A percentile compares a stretch with the other conserved stretches of the same genome.
Conservation (phyloP, 2,888 invertebrate species). For the Gari tellinella region DNA sequence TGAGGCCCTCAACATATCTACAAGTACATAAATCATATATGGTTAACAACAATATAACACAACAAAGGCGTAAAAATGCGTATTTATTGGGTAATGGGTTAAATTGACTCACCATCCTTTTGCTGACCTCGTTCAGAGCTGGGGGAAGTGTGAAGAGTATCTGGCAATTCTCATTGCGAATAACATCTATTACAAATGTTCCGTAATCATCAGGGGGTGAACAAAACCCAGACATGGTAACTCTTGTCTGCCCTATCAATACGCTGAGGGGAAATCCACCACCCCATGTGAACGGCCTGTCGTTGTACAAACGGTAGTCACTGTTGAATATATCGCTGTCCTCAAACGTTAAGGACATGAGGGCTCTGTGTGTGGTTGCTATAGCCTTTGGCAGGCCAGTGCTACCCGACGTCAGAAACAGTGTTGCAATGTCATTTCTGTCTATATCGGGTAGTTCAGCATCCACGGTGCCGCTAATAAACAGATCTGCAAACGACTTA, state of each 20-base stretch:
- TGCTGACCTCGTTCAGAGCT: neutral
- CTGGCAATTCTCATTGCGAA: constrained; percentile 15
- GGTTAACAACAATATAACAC: no score
- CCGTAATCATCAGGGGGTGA: constrained; percentile 6
- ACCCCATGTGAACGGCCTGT: constrained; percentile 27
- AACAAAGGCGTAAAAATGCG: no score
- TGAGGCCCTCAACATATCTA: no score
- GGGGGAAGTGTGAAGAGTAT: constrained; percentile 1
- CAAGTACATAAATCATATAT: no score
- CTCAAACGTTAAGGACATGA: neutral
- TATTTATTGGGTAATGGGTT: no score
- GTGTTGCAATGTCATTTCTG: constrained; percentile 9
- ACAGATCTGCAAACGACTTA: constrained; percentile 8
- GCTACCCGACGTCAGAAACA: constrained; percentile 47
- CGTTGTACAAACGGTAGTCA: constrained; percentile 11
- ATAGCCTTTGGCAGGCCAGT: constrained; percentile 41
- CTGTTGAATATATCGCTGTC: neutral
- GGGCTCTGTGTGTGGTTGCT: constrained; percentile 6
- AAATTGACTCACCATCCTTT: constrained; percentile 4
- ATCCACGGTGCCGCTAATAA: neutral
- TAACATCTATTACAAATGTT: constrained; percentile 14
- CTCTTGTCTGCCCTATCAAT: constrained; percentile 22
- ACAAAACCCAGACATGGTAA: constrained; percentile 21
- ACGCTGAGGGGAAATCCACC: constrained; percentile 28
- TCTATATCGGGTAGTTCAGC: constrained; percentile 3